Conservation (phyloP, 2,888 invertebrate genomes). For the Lepidonotus clava region DNA sequence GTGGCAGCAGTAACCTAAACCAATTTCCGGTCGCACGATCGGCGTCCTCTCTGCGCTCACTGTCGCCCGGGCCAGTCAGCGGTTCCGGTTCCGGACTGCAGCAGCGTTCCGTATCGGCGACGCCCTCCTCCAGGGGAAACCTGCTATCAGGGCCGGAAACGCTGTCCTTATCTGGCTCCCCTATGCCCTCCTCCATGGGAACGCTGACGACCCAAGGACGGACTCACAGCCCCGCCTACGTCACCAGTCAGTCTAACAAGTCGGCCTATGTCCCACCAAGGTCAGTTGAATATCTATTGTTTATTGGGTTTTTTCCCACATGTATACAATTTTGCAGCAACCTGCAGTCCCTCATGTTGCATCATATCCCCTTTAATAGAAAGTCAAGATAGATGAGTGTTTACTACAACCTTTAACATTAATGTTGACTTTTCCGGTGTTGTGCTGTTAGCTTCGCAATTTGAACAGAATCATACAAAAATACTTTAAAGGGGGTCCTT, state of each 20-base stretch:
- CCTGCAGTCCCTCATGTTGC: too few relatives aligned
- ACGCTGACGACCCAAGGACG: slow-evolving; percentile 15
- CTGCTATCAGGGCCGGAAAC: background rate
- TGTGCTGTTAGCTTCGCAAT: too few relatives aligned
- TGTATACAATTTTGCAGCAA: too few relatives aligned
- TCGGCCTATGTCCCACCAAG: background rate
- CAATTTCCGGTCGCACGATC: background rate
- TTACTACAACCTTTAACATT: too few relatives aligned
- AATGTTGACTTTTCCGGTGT: background rate
- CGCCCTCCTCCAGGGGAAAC: slow-evolving; percentile 6
- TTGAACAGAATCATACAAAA: too few relatives aligned
- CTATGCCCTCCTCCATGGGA: background rate
- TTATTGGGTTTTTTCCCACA: background rate
- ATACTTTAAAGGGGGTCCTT: too few relatives aligned
- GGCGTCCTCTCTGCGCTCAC: background rate
- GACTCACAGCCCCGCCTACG: background rate
- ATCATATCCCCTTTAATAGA: too few relatives aligned
- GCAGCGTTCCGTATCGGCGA: background rate
- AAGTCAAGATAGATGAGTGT: too few relatives aligned
- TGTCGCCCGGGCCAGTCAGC: background rate
- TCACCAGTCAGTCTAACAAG: background rate
- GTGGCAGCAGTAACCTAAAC: slow-evolving; percentile 7
- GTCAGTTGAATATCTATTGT: background rate
- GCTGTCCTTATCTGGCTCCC: background rate
- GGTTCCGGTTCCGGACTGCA: background rate